A percentile compares a stretch with the other conserved stretches of the same genome.
phyloP scores from a whole-genome alignment of 2,888 invertebrate species.

The Sphaerophoria taeniata region DNA sequence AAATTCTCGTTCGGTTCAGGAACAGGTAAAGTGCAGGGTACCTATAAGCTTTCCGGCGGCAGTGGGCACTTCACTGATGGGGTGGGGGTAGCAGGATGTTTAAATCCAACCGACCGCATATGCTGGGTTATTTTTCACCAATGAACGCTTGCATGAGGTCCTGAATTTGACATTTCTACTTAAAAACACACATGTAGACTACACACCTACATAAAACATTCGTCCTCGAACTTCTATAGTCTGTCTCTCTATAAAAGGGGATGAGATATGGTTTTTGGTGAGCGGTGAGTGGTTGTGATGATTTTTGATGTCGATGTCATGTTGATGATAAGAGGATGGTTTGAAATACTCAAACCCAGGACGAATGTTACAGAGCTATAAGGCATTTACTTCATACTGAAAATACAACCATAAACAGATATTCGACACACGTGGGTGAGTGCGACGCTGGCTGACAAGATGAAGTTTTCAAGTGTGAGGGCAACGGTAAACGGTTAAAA shows the following conservation, averaged over 20 bases:
- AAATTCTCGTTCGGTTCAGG: too few relatives aligned
- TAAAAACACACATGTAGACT: not conserved
- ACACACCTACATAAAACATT: not conserved
- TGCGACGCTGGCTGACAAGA: not conserved
- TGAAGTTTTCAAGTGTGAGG: not conserved
- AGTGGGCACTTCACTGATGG: not conserved
- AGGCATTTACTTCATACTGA: slow-evolving; percentile 1
- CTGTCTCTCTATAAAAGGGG: not conserved
- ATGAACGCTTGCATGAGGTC: slow-evolving; percentile 1
- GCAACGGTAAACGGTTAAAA: not conserved
- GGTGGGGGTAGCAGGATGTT: not conserved
- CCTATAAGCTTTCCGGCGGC: slow-evolving; percentile 63
- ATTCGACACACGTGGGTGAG: not conserved
- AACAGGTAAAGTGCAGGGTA: slow-evolving; percentile 32
- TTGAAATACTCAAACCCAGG: slow-evolving; percentile 30
- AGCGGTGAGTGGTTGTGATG: slow-evolving; percentile 34
- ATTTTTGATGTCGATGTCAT: slow-evolving; percentile 56
- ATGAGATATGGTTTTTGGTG: slow-evolving; percentile 31
- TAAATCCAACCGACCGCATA: slow-evolving; percentile 39
- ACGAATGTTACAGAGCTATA: not conserved
- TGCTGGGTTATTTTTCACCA: slow-evolving; percentile 53
- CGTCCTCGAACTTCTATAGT: not conserved
- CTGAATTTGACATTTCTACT: slow-evolving; percentile 23
- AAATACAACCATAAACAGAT: not conserved
- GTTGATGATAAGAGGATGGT: slow-evolving; percentile 41